Percentiles rank a stretch among this genome's conserved stretches.
phyloP scores from a whole-genome alignment of 2,888 invertebrate species.

The Tiliacea citrago region DNA sequence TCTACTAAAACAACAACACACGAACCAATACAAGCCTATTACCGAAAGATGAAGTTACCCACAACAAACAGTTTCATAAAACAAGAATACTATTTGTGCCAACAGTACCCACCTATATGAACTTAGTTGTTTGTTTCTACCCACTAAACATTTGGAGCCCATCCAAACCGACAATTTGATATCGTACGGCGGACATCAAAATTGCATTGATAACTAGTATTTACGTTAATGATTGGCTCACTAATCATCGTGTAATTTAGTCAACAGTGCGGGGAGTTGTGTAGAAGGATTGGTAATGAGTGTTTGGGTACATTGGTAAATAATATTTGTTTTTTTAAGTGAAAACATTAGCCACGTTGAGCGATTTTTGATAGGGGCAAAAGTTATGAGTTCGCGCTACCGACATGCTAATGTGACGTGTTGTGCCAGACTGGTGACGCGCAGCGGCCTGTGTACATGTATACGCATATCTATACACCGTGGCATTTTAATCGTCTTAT shows the following conservation, averaged over 20 bases:
- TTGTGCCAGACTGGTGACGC: too few species aligned
- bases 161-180: constrained; percentile 65
- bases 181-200: constrained; percentile 51
- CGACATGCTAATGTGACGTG: too few species aligned
- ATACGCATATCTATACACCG: too few species aligned
- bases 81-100: constrained; percentile 41
- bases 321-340: too few species aligned
- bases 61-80: constrained; percentile 30
- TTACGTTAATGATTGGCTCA: constrained; percentile 52
- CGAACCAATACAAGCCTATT: background rate
- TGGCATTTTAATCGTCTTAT: too few species aligned
- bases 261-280: constrained; percentile 32
- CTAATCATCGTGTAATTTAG: constrained; percentile 48
- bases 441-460: too few species aligned
- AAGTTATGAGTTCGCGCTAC: too few species aligned
- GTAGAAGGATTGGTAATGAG: constrained; percentile 33
- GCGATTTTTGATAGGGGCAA: too few species aligned
- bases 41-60: constrained; percentile 11
- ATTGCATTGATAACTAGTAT: constrained; percentile 62
- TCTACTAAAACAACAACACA: background rate
- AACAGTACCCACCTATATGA: constrained; percentile 32
- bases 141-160: constrained; percentile 57
- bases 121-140: constrained; percentile 50
- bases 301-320: background rate
- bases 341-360: too few species aligned